Percentiles rank a stretch among this genome's conserved stretches.
These are phyloP conservation scores for Euwallacea similis DNA, from an alignment of 1,140 invertebrate genomes.

Conservation along the genomic window DNA sequence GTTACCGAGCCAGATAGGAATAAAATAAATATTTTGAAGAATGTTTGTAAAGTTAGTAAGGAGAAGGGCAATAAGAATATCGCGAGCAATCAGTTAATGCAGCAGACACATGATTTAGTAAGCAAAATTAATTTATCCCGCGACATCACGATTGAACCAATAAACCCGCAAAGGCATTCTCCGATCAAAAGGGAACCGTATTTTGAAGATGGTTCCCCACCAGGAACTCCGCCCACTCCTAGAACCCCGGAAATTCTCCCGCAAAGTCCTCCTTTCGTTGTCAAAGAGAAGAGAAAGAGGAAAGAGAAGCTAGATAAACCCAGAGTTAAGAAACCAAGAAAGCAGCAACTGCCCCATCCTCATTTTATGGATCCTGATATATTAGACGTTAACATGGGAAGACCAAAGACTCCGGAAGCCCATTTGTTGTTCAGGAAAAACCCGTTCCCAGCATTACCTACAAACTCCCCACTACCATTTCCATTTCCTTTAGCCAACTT, in stretches of 20 bases:
- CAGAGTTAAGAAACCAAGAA: constrained; percentile 47
- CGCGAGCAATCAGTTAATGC: constrained; percentile 20
- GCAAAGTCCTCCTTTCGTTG: constrained; percentile 54
- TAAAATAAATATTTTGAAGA: constrained; percentile 84
- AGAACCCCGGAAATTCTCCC: constrained; percentile 62
- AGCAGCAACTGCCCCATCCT: constrained; percentile 21
- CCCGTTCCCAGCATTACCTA: constrained; percentile 43
- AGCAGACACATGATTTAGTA: constrained; percentile 38
- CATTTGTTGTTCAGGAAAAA: constrained; percentile 50
- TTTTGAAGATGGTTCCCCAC: constrained; percentile 62
- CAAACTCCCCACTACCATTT: constrained; percentile 57
- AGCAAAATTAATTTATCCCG: constrained; percentile 48
- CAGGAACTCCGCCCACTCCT: constrained; percentile 59
- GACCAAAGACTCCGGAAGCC: constrained; percentile 68
- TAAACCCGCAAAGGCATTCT: constrained; percentile 25
- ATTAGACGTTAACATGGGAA: constrained; percentile 52
- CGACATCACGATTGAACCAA: constrained; percentile 55
- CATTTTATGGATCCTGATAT: constrained; percentile 38
- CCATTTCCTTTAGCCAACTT: constrained; percentile 56
- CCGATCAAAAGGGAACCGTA: constrained; percentile 45
- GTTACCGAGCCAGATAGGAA: constrained; percentile 77
- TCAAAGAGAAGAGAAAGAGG: constrained; percentile 66
- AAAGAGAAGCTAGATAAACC: constrained; percentile 58
- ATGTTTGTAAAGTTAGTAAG: constrained; percentile 72
- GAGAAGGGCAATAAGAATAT: constrained; percentile 50